Evolutionary conservation across 2,888 invertebrate genomes (phyloP), one percentile per base, ranked within the genome.

Genomic region (Trisateles emortualis): DNA sequence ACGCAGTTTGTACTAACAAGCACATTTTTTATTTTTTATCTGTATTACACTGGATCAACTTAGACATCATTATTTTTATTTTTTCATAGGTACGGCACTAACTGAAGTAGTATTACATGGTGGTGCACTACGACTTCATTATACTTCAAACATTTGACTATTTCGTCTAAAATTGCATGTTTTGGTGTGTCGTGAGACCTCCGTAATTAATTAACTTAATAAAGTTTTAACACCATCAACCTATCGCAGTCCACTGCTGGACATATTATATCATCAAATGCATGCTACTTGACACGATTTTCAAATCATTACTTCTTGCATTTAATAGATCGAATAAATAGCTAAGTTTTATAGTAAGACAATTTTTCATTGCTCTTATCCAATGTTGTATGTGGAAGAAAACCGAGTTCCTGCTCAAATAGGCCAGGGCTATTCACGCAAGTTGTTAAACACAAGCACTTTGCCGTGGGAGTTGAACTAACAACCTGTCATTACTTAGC

Each of bases 401-500:
- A 16, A 16, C 42, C 17, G 29, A 10, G 9, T 14, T 14, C n/a
- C 24, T 1, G 11, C 6, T 29, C 22, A 52, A 46, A 41, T 22
- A 41, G 36, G 24, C 38, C 47, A 42, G 10, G 9, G 24, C 38
- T 46, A 43, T 52, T 52, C 32, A 17, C 41, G 30, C 30, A 52
- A 30, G 46, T 46, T 36, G 19, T 52, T 46, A 52, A 52, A 46
- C 30, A 16, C 32, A 41, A 42, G 14, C 19, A 19, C 36, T 47
- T 42, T 38, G 5, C 8, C 45, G 22, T 26, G 16, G 32, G n/a
- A 47, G 30, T 47, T 13, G 26, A 40, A 16, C 35, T 45, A 49
- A 49, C 44, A 49, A 24, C 30, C 30, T 48, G 14, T 39, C 32
- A 39, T 52, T 49, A 53, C 16, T 54, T 33, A 11, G 42, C 38